Evolutionary conservation across 2,888 invertebrate species (phyloP), one percentile per base, ranked within the genome.

Genomic region (Lithophane socia): DNA sequence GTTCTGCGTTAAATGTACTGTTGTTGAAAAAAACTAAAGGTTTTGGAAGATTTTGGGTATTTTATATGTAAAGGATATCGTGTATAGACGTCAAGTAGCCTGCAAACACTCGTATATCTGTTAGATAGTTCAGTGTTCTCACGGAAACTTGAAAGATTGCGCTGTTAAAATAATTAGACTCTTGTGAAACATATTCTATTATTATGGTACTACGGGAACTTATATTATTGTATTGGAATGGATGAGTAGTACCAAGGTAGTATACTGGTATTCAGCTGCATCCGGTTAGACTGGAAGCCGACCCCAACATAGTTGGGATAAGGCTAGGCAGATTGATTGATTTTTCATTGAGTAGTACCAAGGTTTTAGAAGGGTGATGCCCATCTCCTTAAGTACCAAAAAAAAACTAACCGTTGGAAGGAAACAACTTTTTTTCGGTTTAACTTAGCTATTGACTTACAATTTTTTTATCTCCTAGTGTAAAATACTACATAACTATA

Each of bases 81-180:
- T 73, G 73, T 56, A 10, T 9, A 58, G 52, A 58, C 75, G 72
- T 86, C 72, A 74, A 71, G 71, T 68, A 3, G 71, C 77, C 79
- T 77, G 68, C 24, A 71, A 85, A 85, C 75, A 83, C 71, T 83
- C 68, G 64, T 77, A 64, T 67, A 75, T 80, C 37, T 65, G 5
- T 49, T 63, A 52, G 56, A 47, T 4, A 13, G 52, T 66, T 73
- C 13, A 49, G 49, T 64, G 44, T 85, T 82, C 84, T 75, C 77
- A 81, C 65, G 68, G 60, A 74, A 80, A 67, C 44, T 70, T 71
- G 37, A 75, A 61, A 44, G n/a, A 68, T 70, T 81, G 56, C 69
- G 67, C 54, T 60, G 83, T 82, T 80, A 82, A 63, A 68, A 72
- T 82, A 81, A 82, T 77, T 47, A 29, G 44, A 71, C 52, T 54